Conservation (phyloP, 1,140 invertebrate species). For the Anastrepha ludens region DNA sequence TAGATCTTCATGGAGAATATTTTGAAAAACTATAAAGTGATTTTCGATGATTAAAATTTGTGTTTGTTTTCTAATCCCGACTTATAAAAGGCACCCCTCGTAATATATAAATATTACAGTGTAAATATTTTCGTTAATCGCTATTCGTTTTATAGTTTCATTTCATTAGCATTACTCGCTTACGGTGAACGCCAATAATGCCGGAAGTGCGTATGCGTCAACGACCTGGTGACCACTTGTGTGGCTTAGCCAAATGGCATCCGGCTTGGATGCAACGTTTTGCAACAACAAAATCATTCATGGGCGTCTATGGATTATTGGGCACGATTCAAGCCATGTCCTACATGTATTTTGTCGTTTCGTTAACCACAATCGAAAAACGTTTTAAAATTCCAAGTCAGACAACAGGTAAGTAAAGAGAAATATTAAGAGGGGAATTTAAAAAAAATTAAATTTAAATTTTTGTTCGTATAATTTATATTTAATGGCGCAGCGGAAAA, state of each 20-base stretch:
- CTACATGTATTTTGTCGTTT: conserved; percentile 82
- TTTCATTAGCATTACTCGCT: not conserved
- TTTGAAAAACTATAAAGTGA: too few species aligned
- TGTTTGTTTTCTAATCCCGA: too few species aligned
- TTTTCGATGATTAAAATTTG: too few species aligned
- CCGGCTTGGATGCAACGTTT: conserved; percentile 80
- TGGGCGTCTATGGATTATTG: conserved; percentile 80
- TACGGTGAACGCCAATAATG: conserved; percentile 21
- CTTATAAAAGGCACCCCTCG: too few species aligned
- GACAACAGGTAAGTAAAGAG: conserved; percentile 78
- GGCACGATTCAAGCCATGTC: conserved; percentile 83
- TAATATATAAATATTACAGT: too few species aligned
- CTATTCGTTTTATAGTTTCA: not conserved
- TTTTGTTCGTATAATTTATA: too few species aligned
- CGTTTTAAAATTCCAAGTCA: conserved; percentile 83
- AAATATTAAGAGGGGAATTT: not conserved
- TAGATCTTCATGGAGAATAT: too few species aligned
- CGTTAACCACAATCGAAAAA: conserved; percentile 82
- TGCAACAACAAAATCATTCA: conserved; percentile 79
- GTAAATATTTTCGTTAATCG: too few species aligned
- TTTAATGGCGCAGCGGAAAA: too few species aligned
- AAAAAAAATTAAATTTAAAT: too few species aligned
- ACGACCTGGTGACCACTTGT: conserved; percentile 68
- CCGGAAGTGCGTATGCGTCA: conserved; percentile 48
- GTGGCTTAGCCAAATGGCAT: conserved; percentile 79